Conservation (phyloP, 2,797 vertebrate genomes). For the Phataginus tricuspis region DNA sequence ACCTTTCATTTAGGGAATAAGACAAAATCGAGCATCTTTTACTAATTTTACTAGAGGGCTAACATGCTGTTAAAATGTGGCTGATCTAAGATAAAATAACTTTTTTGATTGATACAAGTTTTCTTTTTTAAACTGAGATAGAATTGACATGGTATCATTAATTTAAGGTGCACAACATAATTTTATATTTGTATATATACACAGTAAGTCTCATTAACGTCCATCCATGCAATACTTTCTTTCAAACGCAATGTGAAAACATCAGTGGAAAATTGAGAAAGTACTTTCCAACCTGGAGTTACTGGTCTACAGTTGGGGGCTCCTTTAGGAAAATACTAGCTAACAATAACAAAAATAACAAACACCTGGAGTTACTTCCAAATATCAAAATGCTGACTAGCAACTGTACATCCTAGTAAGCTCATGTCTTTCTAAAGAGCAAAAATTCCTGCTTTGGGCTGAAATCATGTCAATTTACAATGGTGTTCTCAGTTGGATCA, state of each 20-base stretch:
- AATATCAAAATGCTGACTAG: not conserved
- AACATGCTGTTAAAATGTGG: not conserved
- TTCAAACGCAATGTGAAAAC: not conserved
- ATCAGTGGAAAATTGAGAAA: not conserved
- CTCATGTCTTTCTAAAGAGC: not conserved
- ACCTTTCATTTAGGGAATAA: not conserved
- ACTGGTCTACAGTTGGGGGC: not conserved
- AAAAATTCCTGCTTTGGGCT: not conserved
- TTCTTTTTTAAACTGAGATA: not conserved
- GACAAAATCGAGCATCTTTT: not conserved
- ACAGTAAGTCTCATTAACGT: not conserved
- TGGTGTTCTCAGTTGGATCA: not conserved
- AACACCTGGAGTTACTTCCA: not conserved
- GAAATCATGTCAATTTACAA: not conserved
- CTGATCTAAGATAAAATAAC: conserved; percentile 12
- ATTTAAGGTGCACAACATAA: not conserved
- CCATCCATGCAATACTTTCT: not conserved
- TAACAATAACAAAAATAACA: not conserved
- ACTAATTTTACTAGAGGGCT: not conserved
- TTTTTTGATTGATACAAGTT: not conserved
- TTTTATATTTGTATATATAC: not conserved
- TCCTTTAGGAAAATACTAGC: not conserved
- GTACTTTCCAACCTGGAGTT: not conserved
- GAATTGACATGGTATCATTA: not conserved
- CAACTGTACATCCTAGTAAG: not conserved